Evolutionary conservation across 2,797 vertebrate species (phyloP), one percentile per base, ranked within the genome.

Genomic region (Cirrhinus mrigala): DNA sequence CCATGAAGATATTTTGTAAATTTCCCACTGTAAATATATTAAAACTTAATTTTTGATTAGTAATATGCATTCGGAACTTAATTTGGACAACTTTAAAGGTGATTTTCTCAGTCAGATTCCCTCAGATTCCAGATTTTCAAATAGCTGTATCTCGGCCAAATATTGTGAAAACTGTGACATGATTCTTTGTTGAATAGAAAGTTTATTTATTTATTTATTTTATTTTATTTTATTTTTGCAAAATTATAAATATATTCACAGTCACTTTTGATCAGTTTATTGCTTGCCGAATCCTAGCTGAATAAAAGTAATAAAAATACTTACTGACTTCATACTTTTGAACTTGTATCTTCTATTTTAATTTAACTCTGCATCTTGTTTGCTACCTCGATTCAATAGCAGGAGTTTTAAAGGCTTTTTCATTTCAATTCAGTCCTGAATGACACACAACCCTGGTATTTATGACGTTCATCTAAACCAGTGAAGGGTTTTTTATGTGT

Each of bases 341-440:
- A 14, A 56, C 0, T 1, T 37, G 73, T 76, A 37, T 77, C 14
- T 77, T 37, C 20, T n/a, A 16, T 60, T 62, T 78, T 7, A 56
- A n/a, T n/a, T 15, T 0, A 44, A 40, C 11, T n/a, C 12, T 24
- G 56, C 20, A 82, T 60, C 8, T 20, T 54, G 40, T 27, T 81
- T 81, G 33, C 33, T 29, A 6, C 10, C 48, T 73, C 7, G 6
- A 11, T 16, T 20, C 52, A 58, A 62, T n/a, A 14, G 48, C 20
- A 37, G 15, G 27, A 52, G 12, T 52, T 62, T 50, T 64, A 64
- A 74, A 76, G 29, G 12, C 20, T n/a, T 56, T 33, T 54, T 76
- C 29, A 56, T 54, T 76, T 82, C 24, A 40, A 3, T 64, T 37
- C 27, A 18, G 15, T 75, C 64, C 81, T 64, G n/a, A 14, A 84